Evolutionary conservation across 2,797 vertebrate species (phyloP).

Genomic region (Rousettus madagascariensis): DNA sequence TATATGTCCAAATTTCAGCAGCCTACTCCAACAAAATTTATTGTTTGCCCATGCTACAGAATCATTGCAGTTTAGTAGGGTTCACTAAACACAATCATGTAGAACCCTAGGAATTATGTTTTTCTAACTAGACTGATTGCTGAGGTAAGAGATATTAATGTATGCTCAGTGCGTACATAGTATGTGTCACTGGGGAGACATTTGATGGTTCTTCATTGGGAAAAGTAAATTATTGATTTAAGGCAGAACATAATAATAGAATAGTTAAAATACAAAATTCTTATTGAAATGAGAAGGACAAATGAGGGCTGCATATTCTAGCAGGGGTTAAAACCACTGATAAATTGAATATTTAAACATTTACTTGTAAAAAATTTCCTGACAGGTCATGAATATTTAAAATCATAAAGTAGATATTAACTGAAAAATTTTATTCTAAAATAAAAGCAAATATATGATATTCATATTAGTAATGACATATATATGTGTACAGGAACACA

Average conservation of each 20-base stretch:
- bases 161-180: rapidly evolving
- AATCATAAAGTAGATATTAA: background rate
- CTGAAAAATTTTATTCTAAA: background rate
- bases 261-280: background rate
- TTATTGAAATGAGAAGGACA: background rate
- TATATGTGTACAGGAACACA: background rate
- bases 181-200: background rate
- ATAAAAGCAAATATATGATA: background rate
- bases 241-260: background rate
- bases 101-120: background rate
- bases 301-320: background rate
- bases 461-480: background rate
- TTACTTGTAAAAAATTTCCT: background rate
- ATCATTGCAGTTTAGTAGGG: rapidly evolving
- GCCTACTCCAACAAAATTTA: background rate
- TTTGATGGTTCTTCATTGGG: background rate
- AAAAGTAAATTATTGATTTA: background rate
- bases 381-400: background rate
- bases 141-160: background rate
- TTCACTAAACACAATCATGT: background rate
- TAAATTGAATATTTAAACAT: background rate
- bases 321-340: background rate
- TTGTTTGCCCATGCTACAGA: background rate
- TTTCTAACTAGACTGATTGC: background rate
- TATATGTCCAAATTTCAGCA: background rate